Conservation (phyloP, 2,888 invertebrate genomes). For the Cynaeus angustus region DNA sequence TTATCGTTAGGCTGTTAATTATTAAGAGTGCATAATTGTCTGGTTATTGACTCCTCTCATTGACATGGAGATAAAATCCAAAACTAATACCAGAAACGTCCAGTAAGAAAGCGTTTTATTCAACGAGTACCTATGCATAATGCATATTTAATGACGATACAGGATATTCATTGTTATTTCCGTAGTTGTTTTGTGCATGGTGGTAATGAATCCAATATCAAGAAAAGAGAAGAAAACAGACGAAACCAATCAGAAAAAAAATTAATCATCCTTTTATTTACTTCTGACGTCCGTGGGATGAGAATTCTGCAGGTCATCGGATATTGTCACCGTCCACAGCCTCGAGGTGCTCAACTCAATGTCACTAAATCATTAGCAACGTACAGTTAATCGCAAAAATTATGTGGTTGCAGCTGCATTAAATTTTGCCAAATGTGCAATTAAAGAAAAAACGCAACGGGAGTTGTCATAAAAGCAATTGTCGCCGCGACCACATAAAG, state of each 20-base stretch:
- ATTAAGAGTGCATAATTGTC: slow-evolving; percentile 27
- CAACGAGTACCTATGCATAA: slow-evolving; percentile 32
- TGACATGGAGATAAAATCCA: slow-evolving; percentile 32
- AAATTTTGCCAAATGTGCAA: slow-evolving; percentile 1
- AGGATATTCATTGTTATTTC: slow-evolving; percentile 41
- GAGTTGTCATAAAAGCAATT: slow-evolving; percentile 17
- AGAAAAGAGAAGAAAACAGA: too few species aligned
- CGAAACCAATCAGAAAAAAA: neutral
- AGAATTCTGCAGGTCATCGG: slow-evolving; percentile 6
- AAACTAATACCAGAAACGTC: slow-evolving; percentile 21
- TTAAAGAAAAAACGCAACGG: slow-evolving; percentile 4
- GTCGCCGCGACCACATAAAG: slow-evolving; percentile 31
- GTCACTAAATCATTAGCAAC: slow-evolving; percentile 1
- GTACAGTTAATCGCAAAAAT: slow-evolving; percentile 12
- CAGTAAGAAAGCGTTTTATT: slow-evolving; percentile 34
- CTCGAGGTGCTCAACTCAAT: neutral
- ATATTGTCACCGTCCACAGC: slow-evolving; percentile 10
- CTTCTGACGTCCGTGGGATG: slow-evolving; percentile 1
- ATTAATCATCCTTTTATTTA: neutral
- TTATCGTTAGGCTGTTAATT: slow-evolving; percentile 23
- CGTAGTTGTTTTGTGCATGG: neutral
- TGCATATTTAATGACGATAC: slow-evolving; percentile 40
- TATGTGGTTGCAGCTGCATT: slow-evolving; percentile 25
- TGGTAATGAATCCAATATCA: slow-evolving; percentile 6
- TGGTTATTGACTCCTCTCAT: slow-evolving; percentile 32